Evolutionary conservation across 1,140 invertebrate species (phyloP), one percentile per base, ranked within the genome.

Genomic region (Apolygus lucorum): DNA sequence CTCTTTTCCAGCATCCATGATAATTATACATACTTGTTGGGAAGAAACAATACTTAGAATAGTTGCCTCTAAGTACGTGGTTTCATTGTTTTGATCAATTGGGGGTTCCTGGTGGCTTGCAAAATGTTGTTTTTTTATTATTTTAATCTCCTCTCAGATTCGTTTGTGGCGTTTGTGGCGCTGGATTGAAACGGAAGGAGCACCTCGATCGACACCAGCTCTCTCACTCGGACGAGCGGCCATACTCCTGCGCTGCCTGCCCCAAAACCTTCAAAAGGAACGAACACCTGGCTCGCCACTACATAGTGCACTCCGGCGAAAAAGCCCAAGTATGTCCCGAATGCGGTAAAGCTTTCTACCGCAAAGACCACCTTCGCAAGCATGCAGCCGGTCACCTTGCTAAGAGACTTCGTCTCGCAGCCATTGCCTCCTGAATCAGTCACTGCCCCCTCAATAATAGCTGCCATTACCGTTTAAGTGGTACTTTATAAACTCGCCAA

Each of bases 281-380:
- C 79, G 89, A 91, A 74, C 89, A 91, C 75, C 79, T 91, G 67
- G 90, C 89, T 78, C 79, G 90, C 52, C 89, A 91, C 78, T 87
- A 87, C 73, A 88, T 90, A 67, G 90, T 90, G 75, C 89, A 90
- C 78, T 89, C 88, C 2, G 89, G 88, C 22, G 87, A 90, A 74
- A 92, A 92, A 78, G 90, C 88, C 1, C 88, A 91, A 77, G 75
- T 78, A 42, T 81, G 80, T 72, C 68, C 28, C 22, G 71, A 88
- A 72, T 89, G 87, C 74, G 85, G 86, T 21, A 89, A 89, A 81
- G 89, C 88, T 24, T 92, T 92, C 75, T 91, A 91, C 77, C 83
- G 90, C n/a, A 90, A 90, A 72, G 90, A 92, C 76, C 90, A 92
- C 77, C 79, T 91, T 62, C 82, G 73, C 28, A 77, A 76, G 70